A percentile compares a stretch with the other conserved stretches of the same genome.
Evolutionary conservation across 2,888 invertebrate genomes (phyloP).

Genomic region (Seira musarum): DNA sequence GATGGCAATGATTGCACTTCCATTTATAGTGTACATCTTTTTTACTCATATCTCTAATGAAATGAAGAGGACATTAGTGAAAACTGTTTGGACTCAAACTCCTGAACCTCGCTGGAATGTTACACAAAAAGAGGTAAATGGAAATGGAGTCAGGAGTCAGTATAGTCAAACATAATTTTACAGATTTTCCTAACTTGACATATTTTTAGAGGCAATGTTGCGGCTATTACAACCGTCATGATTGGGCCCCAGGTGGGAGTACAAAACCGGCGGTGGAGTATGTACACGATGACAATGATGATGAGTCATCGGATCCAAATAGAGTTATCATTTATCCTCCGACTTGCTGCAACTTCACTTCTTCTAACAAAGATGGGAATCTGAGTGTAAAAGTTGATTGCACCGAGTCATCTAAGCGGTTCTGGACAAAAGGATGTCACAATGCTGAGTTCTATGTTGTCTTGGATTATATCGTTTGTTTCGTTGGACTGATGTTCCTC

Average conservation of each 20-base stretch:
- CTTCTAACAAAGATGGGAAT: too few relatives aligned
- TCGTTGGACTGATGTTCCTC: conserved; percentile 14
- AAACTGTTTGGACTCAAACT: neutral
- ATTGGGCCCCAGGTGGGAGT: conserved; percentile 25
- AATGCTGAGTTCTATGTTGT: conserved; percentile 25
- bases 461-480: conserved; percentile 25
- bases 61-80: conserved; percentile 6
- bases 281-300: neutral
- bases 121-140: conserved; percentile 34
- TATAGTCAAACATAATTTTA: too few relatives aligned
- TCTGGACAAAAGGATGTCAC: conserved; percentile 42
- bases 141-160: too few relatives aligned
- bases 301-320: neutral
- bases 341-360: conserved; percentile 30
- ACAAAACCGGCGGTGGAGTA: neutral
- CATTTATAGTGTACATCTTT: conserved; percentile 31
- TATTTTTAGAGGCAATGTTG: conserved; percentile 50
- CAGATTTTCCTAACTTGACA: too few relatives aligned
- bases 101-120: conserved; percentile 10
- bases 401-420: neutral
- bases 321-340: conserved; percentile 23
- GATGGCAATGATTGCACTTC: conserved; percentile 3
- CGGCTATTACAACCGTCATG: conserved; percentile 35
- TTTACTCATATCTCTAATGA: neutral
- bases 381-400: neutral